A percentile compares a stretch with the other conserved stretches of the same genome.
phyloP scores from a whole-genome alignment of 2,113 vertebrate species.

The Collichthys lucidus region DNA sequence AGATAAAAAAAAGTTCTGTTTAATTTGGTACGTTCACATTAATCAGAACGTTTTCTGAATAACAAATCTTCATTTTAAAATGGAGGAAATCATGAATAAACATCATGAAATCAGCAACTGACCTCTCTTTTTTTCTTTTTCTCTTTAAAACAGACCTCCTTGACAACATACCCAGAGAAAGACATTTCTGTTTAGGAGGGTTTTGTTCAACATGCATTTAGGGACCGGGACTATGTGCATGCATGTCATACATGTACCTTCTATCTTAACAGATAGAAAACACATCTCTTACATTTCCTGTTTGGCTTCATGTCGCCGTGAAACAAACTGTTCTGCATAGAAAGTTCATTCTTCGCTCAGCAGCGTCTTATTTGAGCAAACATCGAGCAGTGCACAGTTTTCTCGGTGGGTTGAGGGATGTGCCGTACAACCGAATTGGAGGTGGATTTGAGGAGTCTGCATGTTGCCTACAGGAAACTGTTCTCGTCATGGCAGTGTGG shows the following conservation, averaged over 20 bases:
- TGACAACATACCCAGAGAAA: constrained; percentile 52
- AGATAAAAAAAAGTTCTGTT: constrained; percentile 28
- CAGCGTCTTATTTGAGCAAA: constrained; percentile 45
- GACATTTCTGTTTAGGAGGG: constrained; percentile 40
- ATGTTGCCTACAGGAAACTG: constrained; percentile 82
- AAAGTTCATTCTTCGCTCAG: constrained; percentile 48
- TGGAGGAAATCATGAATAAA: constrained; percentile 41
- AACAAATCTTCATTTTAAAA: constrained; percentile 36
- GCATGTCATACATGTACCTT: constrained; percentile 71
- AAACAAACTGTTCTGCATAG: constrained; percentile 56
- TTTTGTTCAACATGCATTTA: constrained; percentile 67
- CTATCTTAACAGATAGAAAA: constrained; percentile 73
- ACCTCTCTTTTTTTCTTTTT: constrained; percentile 53
- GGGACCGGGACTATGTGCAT: constrained; percentile 62
- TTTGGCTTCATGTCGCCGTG: constrained; percentile 66
- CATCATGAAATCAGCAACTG: constrained; percentile 64
- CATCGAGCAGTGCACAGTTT: constrained; percentile 45
- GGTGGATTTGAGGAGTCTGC: constrained; percentile 74
- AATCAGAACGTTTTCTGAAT: constrained; percentile 1
- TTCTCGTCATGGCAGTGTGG: constrained; percentile 76
- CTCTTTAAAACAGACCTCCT: constrained; percentile 21
- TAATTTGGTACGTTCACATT: constrained; percentile 16
- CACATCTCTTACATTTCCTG: constrained; percentile 74
- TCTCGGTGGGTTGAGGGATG: constrained; percentile 31
- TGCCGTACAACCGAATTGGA: constrained; percentile 38